Base-by-base conservation (phyloP, 2,113 vertebrate species). In the Calcarius ornatus region DNA sequence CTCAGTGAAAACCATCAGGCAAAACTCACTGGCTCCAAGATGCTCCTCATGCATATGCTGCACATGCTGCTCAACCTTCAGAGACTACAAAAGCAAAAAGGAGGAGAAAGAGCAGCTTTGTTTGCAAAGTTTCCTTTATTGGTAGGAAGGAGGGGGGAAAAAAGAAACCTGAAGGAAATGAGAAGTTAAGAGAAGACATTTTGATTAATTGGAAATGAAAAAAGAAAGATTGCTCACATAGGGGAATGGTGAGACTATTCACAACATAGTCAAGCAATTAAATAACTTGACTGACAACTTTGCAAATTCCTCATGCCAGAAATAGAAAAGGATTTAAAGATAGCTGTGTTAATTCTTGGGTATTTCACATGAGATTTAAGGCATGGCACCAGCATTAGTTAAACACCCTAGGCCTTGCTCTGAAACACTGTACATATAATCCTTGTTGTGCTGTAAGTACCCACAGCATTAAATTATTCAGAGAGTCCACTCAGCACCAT, bases 1-100 rank as follows among this genome's bases (percentile, higher is more conserved):
- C 93, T 90, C 81, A 68, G 73, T 9, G 11, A 92, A 90, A 97
- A 81, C 47, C 87, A 76, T 73, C 92, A 93, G 50, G 53, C 50
- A 81, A 47, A 61, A 81, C 69, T 54, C 82, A 57, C 38, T n/a
- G 72, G 53, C 70, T 90, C 76, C 77, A 61, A 88, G 54, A 64
- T 73, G 79, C 37, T 92, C 68, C 22, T 11, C 23, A 79, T 72
- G 33, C 73, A 94, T 17, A 73, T 51, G 43, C 60, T 80, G 59
- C 65, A 85, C 24, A 18, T 59, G 61, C 61, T 85, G 77, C 84
- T 69, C 28, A 76, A 75, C 70, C 35, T 45, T 47, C 31, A 25
- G 73, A 82, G 75, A 86, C 35, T 56, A 86, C 64, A 82, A 77
- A 81, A 65, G 78, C 33, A 73, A 53, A 54, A 84, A 37, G 11